Evolutionary conservation across 2,113 vertebrate species (phyloP), one percentile per base, ranked within the genome.

Genomic region (Camelus dromedarius): DNA sequence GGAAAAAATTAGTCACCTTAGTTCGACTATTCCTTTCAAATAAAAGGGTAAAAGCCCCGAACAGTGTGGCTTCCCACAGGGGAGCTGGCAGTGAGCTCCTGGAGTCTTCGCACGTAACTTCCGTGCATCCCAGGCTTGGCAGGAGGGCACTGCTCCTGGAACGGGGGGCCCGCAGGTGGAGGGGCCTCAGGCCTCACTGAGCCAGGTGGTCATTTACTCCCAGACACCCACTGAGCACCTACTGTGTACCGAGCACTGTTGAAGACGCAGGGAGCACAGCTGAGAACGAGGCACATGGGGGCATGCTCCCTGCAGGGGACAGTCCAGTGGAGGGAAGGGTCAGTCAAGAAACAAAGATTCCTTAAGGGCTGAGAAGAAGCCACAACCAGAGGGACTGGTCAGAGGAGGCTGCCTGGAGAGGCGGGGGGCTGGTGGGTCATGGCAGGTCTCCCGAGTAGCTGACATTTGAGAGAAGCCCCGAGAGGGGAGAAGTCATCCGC

Each of bases 41-140:
- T 8, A n/a, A 24, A 82, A 30, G 35, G 15, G 2, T 3, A 64
- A 48, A 38, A 24, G 50, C 42, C 26, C 2, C 35, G 6, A 32
- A 15, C 24, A 15, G 20, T 12, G 48, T 22, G 4, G 6, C 16
- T 64, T 26, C 15, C 58, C 3, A 6, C 0, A 8, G n/a, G 50
- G 35, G 28, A 35, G 18, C 82, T 1, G 16, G 82, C 50, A 6
- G 28, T 62, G 4, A 1, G 6, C 15, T 2, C 54, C 62, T 7
- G 11, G 16, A 13, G 24, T 6, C 38, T 20, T 22, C 13, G n/a
- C 24, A 2, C 54, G 75, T 28, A 8, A 16, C 83, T 28, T 28
- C 13, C 4, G 32, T 5, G 26, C 0, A 1, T 3, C 77, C 70
- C 50, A 1, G 52, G n/a, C 9, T 1, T 18, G 1, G 24, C 0